phyloP scores from a whole-genome alignment of 35 echinoderm and acorn worm species.

The Anneissia japonica region DNA sequence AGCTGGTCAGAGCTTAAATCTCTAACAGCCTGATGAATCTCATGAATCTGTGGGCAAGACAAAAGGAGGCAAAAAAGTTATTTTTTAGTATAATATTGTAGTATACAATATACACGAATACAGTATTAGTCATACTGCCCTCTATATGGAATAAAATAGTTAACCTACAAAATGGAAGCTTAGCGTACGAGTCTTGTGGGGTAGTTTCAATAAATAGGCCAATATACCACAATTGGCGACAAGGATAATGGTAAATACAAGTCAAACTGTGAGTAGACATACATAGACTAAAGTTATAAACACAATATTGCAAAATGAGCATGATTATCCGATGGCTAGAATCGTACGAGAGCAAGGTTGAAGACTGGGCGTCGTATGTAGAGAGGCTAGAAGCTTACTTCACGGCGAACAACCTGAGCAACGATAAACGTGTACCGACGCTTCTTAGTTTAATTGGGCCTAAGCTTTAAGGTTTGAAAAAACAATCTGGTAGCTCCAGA shows the following conservation, averaged over 20 bases:
- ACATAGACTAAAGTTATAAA: too few species aligned
- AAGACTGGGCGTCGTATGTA: constrained; percentile 27
- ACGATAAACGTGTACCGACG: constrained; percentile 20
- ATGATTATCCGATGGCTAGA: constrained; percentile 9
- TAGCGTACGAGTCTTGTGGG: too few species aligned
- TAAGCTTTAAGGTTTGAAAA: not conserved
- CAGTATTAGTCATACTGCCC: too few species aligned
- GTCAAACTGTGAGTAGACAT: too few species aligned
- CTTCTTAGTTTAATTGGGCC: constrained; percentile 18
- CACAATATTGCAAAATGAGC: not conserved
- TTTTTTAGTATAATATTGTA: too few species aligned
- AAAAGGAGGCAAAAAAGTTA: too few species aligned
- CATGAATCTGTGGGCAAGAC: constrained; percentile 42
- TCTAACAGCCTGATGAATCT: constrained; percentile 50
- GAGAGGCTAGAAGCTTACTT: constrained; percentile 13
- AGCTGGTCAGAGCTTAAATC: constrained; percentile 59
- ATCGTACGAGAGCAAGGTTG: constrained; percentile 3
- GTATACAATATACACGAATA: too few species aligned
- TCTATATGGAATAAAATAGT: too few species aligned
- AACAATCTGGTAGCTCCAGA: constrained; percentile 14
- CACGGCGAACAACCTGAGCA: not conserved
- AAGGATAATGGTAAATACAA: too few species aligned
- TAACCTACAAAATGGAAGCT: too few species aligned
- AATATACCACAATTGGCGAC: too few species aligned
- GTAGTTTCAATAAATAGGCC: too few species aligned